These are phyloP conservation scores for Glaucopsyche alexis DNA, from an alignment of 2,888 invertebrate species.

Conservation along the genomic window DNA sequence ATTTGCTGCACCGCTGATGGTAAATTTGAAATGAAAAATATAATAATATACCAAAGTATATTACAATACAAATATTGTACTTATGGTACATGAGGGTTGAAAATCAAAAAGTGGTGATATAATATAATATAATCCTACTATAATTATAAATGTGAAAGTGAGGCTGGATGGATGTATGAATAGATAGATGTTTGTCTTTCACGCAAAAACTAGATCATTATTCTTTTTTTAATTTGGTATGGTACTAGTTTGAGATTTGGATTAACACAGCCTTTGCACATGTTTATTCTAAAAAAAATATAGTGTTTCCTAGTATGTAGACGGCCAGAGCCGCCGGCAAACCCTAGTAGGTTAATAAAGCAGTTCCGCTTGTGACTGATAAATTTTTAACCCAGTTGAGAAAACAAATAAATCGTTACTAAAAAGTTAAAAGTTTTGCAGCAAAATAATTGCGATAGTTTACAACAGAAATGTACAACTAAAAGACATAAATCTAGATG, in stretches of 20 bases:
- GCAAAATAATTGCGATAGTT: slow-evolving; percentile 36
- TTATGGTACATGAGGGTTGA: no score
- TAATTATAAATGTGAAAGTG: no score
- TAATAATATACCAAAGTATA: no score
- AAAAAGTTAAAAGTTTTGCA: slow-evolving; percentile 25
- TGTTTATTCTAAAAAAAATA: no score
- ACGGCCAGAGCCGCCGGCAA: no score
- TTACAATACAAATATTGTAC: neutral
- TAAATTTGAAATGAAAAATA: neutral
- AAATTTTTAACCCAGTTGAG: slow-evolving; percentile 1
- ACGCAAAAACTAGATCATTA: no score
- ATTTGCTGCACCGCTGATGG: neutral
- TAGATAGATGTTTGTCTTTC: no score
- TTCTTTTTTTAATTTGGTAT: no score
- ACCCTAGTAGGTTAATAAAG: neutral
- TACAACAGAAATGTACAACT: slow-evolving; percentile 40
- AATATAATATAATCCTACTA: neutral
- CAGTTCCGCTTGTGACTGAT: neutral
- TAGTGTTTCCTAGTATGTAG: no score
- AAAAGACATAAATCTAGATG: slow-evolving; percentile 45
- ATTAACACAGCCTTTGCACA: no score
- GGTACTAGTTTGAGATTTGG: no score
- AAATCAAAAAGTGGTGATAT: neutral
- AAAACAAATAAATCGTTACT: slow-evolving; percentile 23
- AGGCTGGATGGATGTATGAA: no score